Base-by-base conservation (phyloP, 2,797 vertebrate species). In the Paratrypauchen microcephalus region DNA sequence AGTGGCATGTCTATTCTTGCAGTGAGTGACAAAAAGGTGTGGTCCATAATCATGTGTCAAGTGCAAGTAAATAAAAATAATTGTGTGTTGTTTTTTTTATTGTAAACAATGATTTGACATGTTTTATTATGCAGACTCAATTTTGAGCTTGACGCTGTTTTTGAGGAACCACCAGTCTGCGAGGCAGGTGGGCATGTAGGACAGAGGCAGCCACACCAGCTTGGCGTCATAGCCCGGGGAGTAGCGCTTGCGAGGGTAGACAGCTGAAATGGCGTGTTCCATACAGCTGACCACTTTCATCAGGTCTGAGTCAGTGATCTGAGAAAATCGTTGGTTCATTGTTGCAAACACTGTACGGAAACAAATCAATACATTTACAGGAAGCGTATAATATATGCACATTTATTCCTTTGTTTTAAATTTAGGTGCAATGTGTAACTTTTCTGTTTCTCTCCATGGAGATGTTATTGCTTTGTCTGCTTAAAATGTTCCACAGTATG, bases 181-280 rank as follows among this genome's bases (percentile, higher is more conserved):
- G 30, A 97, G 47, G 23, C 78, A 87, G 0, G 93, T 92, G 0
- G 95, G 96, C 76, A 96, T 62, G 78, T 96, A 97, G 13, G 95
- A 93, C 68, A 95, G n/a, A 0, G 96, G 95, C 68, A 95, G 16
- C 91, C 93, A 96, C 75, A 96, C 26, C 15, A 97, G 72, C 65
- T 95, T 97, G 36, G 94, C 94, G 0, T 97, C 96, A 94, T 94
- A 95, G 41, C 96, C 96, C 0, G 87, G 85, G 0, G 94, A 92
- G 86, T 97, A 97, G 74, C 95, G 95, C 28, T 68, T 70, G 0
- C 95, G 94, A 0, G 96, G 96, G 9, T 87, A 77, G 9, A 93
- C 28, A 3, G 95, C 94, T 1, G 94, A 90, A 52, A 96, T 47
- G 0, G 95, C 95, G 0, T 97, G 96, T 74, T 95, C 95, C 93